These are phyloP conservation scores for Platysternon megacephalum DNA, from an alignment of 2,113 vertebrate genomes.

Conservation along the genomic window DNA sequence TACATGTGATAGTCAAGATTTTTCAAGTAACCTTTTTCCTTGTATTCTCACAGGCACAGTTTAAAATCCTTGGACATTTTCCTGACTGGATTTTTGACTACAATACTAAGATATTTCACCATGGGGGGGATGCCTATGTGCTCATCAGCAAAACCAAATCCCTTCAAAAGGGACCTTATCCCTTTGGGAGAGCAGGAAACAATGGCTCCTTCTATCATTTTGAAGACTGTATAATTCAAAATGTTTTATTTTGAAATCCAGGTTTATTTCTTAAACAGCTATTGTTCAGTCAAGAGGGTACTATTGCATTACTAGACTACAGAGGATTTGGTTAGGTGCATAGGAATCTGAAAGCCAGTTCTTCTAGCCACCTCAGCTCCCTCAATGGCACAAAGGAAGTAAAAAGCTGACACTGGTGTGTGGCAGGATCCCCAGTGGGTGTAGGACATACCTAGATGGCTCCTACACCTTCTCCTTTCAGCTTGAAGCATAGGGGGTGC, in stretches of 20 bases:
- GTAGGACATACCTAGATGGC: not conserved
- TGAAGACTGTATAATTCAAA: not conserved
- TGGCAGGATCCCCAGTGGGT: too few species aligned
- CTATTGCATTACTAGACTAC: not conserved
- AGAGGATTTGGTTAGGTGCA: not conserved
- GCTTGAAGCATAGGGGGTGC: not conserved
- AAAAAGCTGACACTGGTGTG: not conserved
- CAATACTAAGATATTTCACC: not conserved
- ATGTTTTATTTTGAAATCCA: not conserved
- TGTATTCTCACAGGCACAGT: not conserved
- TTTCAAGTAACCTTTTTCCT: not conserved
- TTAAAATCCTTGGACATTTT: not conserved
- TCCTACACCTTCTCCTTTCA: not conserved
- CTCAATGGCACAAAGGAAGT: not conserved
- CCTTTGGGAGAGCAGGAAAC: not conserved
- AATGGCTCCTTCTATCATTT: not conserved
- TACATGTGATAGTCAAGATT: not conserved
- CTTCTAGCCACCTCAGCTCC: not conserved
- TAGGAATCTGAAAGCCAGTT: not conserved
- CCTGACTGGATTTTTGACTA: not conserved
- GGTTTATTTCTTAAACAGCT: not conserved
- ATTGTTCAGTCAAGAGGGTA: not conserved
- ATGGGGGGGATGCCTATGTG: not conserved
- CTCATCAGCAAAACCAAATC: not conserved
- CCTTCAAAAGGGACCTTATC: not conserved